Percentiles rank a stretch among this genome's conserved stretches.
Evolutionary conservation across 1,140 invertebrate genomes (phyloP).

Genomic region (Acromyrmex echinatior): DNA sequence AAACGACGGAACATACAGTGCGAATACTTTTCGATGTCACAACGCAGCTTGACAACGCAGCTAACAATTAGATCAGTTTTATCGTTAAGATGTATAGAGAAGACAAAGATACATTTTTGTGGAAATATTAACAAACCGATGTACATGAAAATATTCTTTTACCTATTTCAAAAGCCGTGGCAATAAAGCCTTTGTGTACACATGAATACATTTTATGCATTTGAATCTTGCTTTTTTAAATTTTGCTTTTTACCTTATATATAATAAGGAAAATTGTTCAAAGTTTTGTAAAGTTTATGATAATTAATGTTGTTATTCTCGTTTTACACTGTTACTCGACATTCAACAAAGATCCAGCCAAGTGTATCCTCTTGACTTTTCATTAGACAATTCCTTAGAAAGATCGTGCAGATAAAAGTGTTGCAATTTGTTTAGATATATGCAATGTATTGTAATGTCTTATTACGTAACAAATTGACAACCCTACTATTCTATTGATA

Average conservation of each 20-base stretch:
- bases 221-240: background rate
- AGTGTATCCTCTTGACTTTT: background rate
- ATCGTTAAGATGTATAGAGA: too few relatives aligned
- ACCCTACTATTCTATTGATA: background rate
- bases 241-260: background rate
- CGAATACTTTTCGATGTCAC: background rate
- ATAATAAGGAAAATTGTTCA: background rate
- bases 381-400: slow-evolving; percentile 6
- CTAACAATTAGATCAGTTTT: background rate
- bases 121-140: background rate
- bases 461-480: slow-evolving; percentile 30
- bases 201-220: background rate
- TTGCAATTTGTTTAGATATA: slow-evolving; percentile 20
- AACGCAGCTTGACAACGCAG: background rate
- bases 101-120: background rate
- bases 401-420: background rate
- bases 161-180: background rate
- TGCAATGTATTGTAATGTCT: background rate
- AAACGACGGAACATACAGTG: background rate
- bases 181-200: background rate
- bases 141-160: background rate
- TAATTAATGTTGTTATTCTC: background rate
- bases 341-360: background rate
- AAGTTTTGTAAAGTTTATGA: background rate
- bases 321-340: background rate